Percentiles rank a stretch among this genome's conserved stretches.
phyloP scores from a whole-genome alignment of 2,888 invertebrate genomes.

The Mythimna pallens region DNA sequence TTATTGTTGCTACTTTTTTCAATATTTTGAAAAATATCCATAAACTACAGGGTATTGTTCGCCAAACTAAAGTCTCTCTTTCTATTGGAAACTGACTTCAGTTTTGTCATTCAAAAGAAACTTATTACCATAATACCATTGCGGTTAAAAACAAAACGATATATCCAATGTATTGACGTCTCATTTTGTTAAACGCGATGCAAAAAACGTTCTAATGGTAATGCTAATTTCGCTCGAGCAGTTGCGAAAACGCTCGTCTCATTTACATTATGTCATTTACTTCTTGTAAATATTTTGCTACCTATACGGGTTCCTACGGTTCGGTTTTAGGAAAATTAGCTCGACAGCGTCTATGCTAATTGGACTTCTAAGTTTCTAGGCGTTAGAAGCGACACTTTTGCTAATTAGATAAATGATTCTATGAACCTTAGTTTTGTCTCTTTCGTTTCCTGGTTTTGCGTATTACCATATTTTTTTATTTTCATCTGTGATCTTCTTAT shows the following conservation, averaged over 20 bases:
- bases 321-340: conserved; percentile 71
- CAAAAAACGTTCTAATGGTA: conserved; percentile 83
- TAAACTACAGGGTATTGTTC: conserved; percentile 30
- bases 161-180: conserved; percentile 76
- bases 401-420: conserved; percentile 64
- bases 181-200: conserved; percentile 75
- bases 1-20: conserved; percentile 31
- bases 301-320: conserved; percentile 74
- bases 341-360: conserved; percentile 65
- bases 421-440: conserved; percentile 46
- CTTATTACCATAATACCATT: conserved; percentile 63
- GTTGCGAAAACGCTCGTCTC: conserved; percentile 81
- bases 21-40: conserved; percentile 38
- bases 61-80: conserved; percentile 29
- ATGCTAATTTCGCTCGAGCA: conserved; percentile 81
- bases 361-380: conserved; percentile 64
- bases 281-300: conserved; percentile 84
- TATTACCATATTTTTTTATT: too few species aligned
- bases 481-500: background rate
- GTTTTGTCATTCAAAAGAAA: conserved; percentile 63
- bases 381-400: conserved; percentile 56
- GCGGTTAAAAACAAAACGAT: conserved; percentile 66
- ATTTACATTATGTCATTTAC: conserved; percentile 87
- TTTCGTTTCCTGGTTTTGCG: conserved; percentile 40
- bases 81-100: conserved; percentile 43